Percentiles rank a stretch among this genome's conserved stretches.
Evolutionary conservation across 2,113 vertebrate genomes (phyloP).

Genomic region (Bubo bubo): DNA sequence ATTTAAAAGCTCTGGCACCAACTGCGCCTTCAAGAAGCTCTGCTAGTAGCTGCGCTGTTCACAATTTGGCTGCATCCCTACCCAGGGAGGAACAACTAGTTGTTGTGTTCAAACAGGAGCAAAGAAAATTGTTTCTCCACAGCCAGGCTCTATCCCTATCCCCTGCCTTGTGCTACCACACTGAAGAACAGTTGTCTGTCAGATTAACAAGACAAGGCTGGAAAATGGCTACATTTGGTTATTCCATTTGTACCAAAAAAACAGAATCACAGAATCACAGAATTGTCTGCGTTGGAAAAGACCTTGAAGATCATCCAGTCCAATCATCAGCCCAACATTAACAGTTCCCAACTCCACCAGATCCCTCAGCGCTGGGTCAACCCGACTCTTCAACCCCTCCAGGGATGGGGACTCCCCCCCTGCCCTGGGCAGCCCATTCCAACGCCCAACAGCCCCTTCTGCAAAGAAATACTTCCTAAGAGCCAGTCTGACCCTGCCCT

Average conservation of each 20-base stretch:
- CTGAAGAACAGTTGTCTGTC: neutral
- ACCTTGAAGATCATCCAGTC: too few relatives aligned
- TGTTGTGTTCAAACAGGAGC: neutral
- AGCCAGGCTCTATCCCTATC: neutral
- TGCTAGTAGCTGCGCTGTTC: neutral
- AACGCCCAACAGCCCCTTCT: too few relatives aligned
- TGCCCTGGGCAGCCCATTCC: too few relatives aligned
- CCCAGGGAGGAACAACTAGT: neutral
- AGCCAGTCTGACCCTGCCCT: too few relatives aligned
- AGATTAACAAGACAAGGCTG: neutral
- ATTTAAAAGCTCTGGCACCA: neutral
- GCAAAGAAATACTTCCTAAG: too few relatives aligned
- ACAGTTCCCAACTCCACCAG: too few relatives aligned
- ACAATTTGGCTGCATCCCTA: fast-evolving
- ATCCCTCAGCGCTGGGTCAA: too few relatives aligned
- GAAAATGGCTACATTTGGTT: neutral
- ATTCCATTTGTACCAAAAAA: neutral
- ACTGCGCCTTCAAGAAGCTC: neutral
- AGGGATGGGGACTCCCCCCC: too few relatives aligned
- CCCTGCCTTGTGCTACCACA: neutral
- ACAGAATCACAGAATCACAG: neutral
- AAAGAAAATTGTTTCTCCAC: neutral
- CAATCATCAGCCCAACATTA: too few relatives aligned
- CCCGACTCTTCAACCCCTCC: too few relatives aligned
- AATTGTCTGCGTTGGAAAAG: too few relatives aligned